Base-by-base conservation (phyloP, 1,140 invertebrate genomes). In the Zaprionus tsacasi region DNA sequence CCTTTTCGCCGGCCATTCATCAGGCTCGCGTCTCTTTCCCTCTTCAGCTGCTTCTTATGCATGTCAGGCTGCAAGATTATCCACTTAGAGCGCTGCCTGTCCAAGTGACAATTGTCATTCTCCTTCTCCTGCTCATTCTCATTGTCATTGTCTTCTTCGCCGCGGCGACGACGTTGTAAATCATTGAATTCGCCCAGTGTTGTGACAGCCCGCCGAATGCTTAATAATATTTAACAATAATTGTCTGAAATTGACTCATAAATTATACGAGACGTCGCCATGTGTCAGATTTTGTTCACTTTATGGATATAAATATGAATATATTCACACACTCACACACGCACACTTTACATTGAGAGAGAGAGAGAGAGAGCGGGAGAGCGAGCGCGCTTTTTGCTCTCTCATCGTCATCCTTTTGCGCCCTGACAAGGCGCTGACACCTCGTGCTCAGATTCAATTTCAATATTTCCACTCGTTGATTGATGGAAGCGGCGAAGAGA, bases 181-280 rank as follows among this genome's bases (percentile, higher is more conserved):
- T 89, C 85, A 89, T 89, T 79, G 68, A 72, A 81, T 71, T 74
- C 66, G 43, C 63, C 69, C 74, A 68, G 76, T 91, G 82, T 91
- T 91, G 87, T 91, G 88, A 91, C 82, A 91, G 88, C 70, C 74
- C 81, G 79, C 64, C 88, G 87, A 91, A 88, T 87, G 87, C 82
- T 88, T 83, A 91, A 91, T 88, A 91, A 91, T 91, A 91, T 91
- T 91, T 87, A 91, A 91, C 88, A 91, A 91, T 83, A 91, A 91
- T 91, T 91, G 88, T 91, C 88, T 91, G 82, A 91, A 89, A 91
- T 91, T 91, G 88, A 83, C 80, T 83, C 88, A 91, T 91, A 91
- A 91, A 91, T 91, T 91, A 91, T 89, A 74, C 69, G 72, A 77
- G 65, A 77, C 75, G 82, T 74, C 56, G 76, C 75, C 79, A 75